phyloP scores from a whole-genome alignment of 2,888 invertebrate genomes.

The Augochlorella aurata region DNA sequence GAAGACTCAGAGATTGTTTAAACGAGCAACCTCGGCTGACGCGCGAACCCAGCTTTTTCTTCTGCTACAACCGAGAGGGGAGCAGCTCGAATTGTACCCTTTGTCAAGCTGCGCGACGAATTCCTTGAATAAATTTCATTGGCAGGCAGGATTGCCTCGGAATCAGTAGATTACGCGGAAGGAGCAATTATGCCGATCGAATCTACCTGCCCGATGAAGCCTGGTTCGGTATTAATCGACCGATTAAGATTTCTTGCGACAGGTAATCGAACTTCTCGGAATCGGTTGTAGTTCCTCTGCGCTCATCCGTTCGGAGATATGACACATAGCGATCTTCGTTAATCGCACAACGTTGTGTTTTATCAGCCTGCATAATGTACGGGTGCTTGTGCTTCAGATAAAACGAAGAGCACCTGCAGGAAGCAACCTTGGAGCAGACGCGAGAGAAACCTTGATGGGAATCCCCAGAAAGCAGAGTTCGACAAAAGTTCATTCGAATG shows the following conservation, averaged over 20 bases:
- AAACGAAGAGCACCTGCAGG: neutral
- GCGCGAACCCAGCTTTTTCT: slow-evolving; percentile 10
- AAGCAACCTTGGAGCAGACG: neutral
- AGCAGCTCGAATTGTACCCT: neutral
- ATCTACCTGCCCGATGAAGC: slow-evolving; percentile 8
- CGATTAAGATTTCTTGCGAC: neutral
- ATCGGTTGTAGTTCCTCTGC: neutral
- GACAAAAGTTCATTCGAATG: too few relatives aligned
- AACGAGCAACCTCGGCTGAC: slow-evolving; percentile 29
- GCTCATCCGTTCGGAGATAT: neutral
- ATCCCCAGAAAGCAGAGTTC: neutral
- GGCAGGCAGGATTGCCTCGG: neutral
- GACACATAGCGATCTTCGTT: neutral
- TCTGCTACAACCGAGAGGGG: neutral
- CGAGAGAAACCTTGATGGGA: slow-evolving; percentile 18
- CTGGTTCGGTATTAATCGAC: neutral
- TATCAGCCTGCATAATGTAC: neutral
- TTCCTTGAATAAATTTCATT: slow-evolving; percentile 26
- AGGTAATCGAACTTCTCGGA: slow-evolving; percentile 8
- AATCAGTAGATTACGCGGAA: slow-evolving; percentile 22
- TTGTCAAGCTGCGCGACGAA: neutral
- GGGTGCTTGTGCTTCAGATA: neutral
- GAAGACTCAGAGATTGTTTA: slow-evolving; percentile 6
- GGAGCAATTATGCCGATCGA: slow-evolving; percentile 12
- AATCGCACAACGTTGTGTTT: neutral